Evolutionary conservation across 2,797 vertebrate genomes (phyloP).

Genomic region (Graptemys geographica): DNA sequence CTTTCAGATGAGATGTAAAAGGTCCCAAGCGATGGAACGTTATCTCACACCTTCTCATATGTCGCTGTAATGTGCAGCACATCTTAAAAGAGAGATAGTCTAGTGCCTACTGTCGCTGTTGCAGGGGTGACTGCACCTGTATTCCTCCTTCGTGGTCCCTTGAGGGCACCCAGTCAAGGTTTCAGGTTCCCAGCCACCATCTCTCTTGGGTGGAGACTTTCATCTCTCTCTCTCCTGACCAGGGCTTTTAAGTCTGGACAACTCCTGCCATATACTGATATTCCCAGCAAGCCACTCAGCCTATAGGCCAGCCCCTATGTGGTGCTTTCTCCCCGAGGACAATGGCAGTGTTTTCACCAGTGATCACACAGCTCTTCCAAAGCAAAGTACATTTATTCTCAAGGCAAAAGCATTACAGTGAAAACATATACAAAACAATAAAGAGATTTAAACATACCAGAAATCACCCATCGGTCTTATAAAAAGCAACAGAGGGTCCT

Average conservation of each 20-base stretch:
- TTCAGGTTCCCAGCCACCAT: neutral
- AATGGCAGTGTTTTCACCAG: neutral
- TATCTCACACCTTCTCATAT: accelerated
- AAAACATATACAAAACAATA: neutral
- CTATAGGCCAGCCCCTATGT: neutral
- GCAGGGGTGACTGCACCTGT: neutral
- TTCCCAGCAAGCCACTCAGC: neutral
- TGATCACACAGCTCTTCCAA: neutral
- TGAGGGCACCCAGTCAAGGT: neutral
- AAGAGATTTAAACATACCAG: neutral
- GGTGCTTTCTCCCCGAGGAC: neutral
- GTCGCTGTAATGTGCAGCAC: neutral
- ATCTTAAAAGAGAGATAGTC: neutral
- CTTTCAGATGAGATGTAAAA: accelerated
- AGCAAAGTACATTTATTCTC: neutral
- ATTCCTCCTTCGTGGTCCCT: too few relatives aligned
- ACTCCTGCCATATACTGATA: neutral
- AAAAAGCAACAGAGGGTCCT: too few relatives aligned
- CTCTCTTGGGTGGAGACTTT: neutral
- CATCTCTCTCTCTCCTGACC: neutral
- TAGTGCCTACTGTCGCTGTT: neutral
- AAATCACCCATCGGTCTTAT: neutral
- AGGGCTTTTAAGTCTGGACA: neutral
- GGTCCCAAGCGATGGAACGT: neutral
- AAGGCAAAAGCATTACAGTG: neutral